phyloP scores from a whole-genome alignment of 2,888 invertebrate genomes.

The Heliconius aoede region DNA sequence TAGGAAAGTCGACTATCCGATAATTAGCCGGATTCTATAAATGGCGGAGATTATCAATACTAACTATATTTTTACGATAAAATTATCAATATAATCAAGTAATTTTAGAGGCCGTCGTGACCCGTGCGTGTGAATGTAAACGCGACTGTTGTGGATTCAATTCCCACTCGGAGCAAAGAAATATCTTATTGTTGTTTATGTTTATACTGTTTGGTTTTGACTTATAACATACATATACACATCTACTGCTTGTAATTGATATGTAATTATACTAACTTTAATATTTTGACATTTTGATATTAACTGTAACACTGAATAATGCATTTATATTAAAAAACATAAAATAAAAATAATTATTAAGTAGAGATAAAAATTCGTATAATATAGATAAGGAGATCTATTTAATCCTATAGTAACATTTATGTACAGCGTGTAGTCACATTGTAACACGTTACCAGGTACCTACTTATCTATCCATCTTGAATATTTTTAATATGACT shows the following conservation, averaged over 20 bases:
- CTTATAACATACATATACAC: neutral
- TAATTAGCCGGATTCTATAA: too few relatives aligned
- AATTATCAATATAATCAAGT: too few relatives aligned
- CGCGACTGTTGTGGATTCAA: too few relatives aligned
- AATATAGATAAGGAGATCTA: constrained; percentile 5
- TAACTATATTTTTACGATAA: too few relatives aligned
- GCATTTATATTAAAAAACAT: neutral
- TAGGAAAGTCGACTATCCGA: too few relatives aligned
- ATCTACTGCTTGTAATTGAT: neutral
- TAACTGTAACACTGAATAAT: neutral
- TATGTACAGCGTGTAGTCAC: neutral
- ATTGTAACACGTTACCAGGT: neutral
- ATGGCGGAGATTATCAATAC: too few relatives aligned
- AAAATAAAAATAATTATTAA: neutral
- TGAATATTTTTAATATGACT: neutral
- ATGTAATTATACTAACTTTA: neutral
- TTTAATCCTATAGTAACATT: neutral
- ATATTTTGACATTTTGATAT: neutral
- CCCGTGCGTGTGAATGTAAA: too few relatives aligned
- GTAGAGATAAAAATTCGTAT: neutral
- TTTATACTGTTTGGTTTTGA: neutral
- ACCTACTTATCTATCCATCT: neutral
- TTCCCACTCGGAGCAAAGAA: too few relatives aligned
- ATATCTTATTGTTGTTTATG: neutral
- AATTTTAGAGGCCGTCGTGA: too few relatives aligned